These are phyloP conservation scores for Eidolon dupreanum DNA, from an alignment of 2,797 vertebrate genomes.

Conservation along the genomic window DNA sequence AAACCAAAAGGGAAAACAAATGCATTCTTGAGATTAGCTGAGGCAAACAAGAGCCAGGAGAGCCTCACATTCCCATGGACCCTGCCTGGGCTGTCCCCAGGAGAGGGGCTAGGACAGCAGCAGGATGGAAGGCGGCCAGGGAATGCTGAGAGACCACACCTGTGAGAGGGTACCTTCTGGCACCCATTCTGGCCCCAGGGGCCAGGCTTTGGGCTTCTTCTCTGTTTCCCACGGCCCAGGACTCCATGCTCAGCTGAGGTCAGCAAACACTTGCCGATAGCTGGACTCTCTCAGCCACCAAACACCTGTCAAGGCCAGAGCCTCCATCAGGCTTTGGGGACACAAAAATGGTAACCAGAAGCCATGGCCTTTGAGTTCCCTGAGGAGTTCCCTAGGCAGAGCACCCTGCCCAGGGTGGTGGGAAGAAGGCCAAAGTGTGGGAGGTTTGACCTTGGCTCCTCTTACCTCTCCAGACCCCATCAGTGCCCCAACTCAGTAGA, in stretches of 20 bases:
- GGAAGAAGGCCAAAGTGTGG: neutral
- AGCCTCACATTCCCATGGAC: slow-evolving; percentile 59
- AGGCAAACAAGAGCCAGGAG: slow-evolving; percentile 63
- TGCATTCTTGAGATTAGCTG: slow-evolving; percentile 77
- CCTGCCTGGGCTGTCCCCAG: neutral
- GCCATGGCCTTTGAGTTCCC: neutral
- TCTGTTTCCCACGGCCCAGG: neutral
- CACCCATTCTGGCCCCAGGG: neutral
- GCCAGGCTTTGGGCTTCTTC: neutral
- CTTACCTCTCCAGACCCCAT: neutral
- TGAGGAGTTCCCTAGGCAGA: neutral
- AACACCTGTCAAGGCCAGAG: neutral
- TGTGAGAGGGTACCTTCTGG: neutral
- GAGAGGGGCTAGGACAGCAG: neutral
- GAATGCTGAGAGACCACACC: neutral
- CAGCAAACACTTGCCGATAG: neutral
- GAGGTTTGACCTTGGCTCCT: neutral
- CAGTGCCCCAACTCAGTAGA: neutral
- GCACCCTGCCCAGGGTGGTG: neutral
- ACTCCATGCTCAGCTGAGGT: neutral
- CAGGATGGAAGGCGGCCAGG: neutral
- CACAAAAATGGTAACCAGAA: neutral
- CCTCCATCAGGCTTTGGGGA: too few species aligned
- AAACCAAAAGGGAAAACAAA: slow-evolving; percentile 74
- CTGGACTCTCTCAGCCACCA: neutral